phyloP scores from a whole-genome alignment of 2,888 invertebrate genomes.

The Nemotelus nigrinus region DNA sequence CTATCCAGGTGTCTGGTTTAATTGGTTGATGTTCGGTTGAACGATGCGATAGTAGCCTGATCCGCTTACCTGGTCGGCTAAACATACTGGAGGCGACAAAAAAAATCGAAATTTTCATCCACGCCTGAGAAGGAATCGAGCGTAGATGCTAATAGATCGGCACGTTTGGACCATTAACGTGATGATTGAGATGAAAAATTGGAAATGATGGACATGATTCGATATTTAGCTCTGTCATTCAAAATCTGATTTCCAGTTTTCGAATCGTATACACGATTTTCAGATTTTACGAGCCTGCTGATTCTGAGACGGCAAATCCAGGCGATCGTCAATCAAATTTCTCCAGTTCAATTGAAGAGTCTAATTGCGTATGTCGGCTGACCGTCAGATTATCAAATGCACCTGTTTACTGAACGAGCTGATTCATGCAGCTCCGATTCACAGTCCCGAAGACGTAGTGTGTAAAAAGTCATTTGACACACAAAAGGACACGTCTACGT shows the following conservation, averaged over 20 bases:
- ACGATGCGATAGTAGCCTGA: not conserved
- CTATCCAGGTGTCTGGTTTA: conserved; percentile 22
- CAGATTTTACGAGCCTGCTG: no score
- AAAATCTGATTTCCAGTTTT: no score
- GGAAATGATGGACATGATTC: no score
- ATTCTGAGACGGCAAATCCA: no score
- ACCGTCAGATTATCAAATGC: conserved; percentile 2
- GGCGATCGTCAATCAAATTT: not conserved
- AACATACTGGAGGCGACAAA: not conserved
- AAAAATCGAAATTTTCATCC: not conserved
- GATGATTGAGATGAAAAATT: not conserved
- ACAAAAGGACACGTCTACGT: conserved; percentile 33
- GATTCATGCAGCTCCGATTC: not conserved
- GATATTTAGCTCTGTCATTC: no score
- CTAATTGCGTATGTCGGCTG: not conserved
- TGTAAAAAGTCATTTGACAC: conserved; percentile 20
- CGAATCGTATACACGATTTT: no score
- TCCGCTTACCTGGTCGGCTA: conserved; percentile 26
- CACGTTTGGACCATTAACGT: conserved; percentile 5
- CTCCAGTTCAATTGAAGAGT: not conserved
- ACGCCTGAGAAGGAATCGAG: not conserved
- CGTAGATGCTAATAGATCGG: not conserved
- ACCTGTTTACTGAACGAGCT: conserved; percentile 19
- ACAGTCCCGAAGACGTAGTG: not conserved
- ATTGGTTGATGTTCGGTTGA: conserved; percentile 7